Base-by-base conservation (phyloP, 2,888 invertebrate species). In the Lasioglossum leucozonium region DNA sequence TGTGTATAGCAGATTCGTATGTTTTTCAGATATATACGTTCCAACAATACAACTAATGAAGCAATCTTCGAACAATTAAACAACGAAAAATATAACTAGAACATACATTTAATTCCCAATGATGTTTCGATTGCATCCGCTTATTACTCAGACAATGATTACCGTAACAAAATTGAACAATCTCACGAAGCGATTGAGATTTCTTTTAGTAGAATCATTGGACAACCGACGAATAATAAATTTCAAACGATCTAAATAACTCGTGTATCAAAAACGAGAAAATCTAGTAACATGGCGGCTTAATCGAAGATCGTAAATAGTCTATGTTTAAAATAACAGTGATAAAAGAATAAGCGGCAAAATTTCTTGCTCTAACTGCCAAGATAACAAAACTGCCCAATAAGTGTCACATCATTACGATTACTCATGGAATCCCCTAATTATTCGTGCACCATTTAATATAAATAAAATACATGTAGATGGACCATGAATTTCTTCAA, bases 281-380 rank as follows among this genome's bases (percentile, higher is more conserved):
- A 72, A 58, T 69, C 47, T 62, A 51, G n/a, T 26, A n/a, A 37
- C 30, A 26, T 26, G 22, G 42, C 47, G 11, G 8, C 62, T 51
- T 74, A 81, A 69, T 65, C 34, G 22, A 22, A 75, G n/a, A 34
- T 73, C 81, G 37, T n/a, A n/a, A n/a, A n/a, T n/a, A 13, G 69
- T 51, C 42, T 34, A 62, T 82, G 40, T 72, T 72, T 37, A 2
- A 51, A 72, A 22, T 51, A 72, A 26, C 22, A 30, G 13, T 40
- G 37, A n/a, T 69, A 69, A 69, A 69, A 40, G n/a, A 69, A 40
- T 69, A n/a, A 40, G 22, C 40, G 51, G 51, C 8, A 30, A 65
- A 18, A 44, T 30, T 30, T 71, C 4, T 22, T 10, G 10, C 22
- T 30, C 26, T 37, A 37, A 34, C 11, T 77, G 26, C n/a, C 8